Percentiles rank a stretch among this genome's conserved stretches.
Conservation (phyloP, 2,888 invertebrate genomes). For the Eristalis arbustorum region DNA sequence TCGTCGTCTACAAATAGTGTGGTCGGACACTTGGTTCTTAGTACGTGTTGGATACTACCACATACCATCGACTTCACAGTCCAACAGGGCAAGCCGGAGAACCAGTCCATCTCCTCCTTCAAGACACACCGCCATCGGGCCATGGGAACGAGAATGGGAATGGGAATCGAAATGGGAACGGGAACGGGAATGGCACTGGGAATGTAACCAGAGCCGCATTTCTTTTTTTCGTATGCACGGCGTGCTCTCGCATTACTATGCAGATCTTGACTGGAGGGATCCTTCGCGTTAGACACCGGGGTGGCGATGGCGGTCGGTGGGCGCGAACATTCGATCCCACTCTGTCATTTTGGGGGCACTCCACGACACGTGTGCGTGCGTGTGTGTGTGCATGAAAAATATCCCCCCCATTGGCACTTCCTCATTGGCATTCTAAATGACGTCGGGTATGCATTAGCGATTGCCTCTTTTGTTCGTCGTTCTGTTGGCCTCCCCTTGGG, state of each 20-base stretch:
- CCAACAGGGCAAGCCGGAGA: conserved; percentile 42
- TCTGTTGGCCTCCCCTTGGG: conserved; percentile 11
- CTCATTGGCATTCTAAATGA: conserved; percentile 68
- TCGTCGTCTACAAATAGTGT: conserved; percentile 26
- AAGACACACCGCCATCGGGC: conserved; percentile 9
- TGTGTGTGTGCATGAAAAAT: conserved; percentile 39
- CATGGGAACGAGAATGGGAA: conserved; percentile 9
- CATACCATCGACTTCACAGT: conserved; percentile 38
- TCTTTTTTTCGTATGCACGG: conserved; percentile 49
- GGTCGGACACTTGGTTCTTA: conserved; percentile 60
- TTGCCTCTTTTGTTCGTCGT: neutral
- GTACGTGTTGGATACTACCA: conserved; percentile 67
- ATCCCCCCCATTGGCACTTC: conserved; percentile 50
- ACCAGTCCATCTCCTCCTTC: conserved; percentile 66
- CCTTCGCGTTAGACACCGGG: conserved; percentile 4
- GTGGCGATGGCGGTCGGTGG: neutral
- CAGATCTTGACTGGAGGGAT: conserved; percentile 33
- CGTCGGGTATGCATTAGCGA: conserved; percentile 50
- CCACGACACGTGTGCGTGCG: conserved; percentile 5
- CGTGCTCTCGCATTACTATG: conserved; percentile 36
- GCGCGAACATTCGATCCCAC: conserved; percentile 45
- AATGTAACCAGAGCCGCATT: conserved; percentile 50
- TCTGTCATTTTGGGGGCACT: conserved; percentile 53
- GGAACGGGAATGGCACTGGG: conserved; percentile 42
- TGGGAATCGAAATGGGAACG: conserved; percentile 49